Conservation (phyloP, 2,113 vertebrate genomes). For the Macroglossus sobrinus region DNA sequence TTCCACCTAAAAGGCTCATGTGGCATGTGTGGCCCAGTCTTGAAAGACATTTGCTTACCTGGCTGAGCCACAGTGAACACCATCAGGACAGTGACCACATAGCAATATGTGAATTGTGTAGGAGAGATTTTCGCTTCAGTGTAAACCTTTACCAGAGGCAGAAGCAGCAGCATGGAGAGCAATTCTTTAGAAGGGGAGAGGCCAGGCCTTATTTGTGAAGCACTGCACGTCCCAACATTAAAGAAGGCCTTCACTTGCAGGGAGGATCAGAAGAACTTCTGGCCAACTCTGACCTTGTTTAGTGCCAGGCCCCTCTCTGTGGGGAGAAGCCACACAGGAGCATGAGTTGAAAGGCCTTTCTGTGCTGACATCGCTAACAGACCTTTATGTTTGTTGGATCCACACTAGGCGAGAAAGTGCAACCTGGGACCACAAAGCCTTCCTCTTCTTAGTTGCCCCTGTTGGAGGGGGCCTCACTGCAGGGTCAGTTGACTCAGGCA, state of each 20-base stretch:
- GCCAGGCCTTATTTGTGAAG: not conserved
- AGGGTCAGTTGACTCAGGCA: not conserved
- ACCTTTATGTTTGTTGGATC: not conserved
- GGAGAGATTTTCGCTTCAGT: not conserved
- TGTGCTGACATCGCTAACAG: not conserved
- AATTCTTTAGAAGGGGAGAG: not conserved
- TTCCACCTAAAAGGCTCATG: not conserved
- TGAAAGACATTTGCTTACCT: not conserved
- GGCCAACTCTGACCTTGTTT: not conserved
- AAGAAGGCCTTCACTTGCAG: not conserved
- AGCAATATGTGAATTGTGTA: not conserved
- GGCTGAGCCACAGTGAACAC: not conserved
- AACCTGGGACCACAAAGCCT: not conserved
- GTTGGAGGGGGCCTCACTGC: too few species aligned
- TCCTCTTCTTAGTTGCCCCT: not conserved
- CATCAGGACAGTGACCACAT: not conserved
- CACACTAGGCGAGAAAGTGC: not conserved
- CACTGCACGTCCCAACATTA: too few species aligned
- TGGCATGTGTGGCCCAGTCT: not conserved
- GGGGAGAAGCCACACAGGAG: not conserved
- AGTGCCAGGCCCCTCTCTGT: accelerated
- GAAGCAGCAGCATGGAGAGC: not conserved
- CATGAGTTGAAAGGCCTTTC: not conserved
- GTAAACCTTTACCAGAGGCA: not conserved
- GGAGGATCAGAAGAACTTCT: not conserved